These are phyloP conservation scores for Agrochola lota DNA, from an alignment of 2,888 invertebrate genomes.

Conservation along the genomic window DNA sequence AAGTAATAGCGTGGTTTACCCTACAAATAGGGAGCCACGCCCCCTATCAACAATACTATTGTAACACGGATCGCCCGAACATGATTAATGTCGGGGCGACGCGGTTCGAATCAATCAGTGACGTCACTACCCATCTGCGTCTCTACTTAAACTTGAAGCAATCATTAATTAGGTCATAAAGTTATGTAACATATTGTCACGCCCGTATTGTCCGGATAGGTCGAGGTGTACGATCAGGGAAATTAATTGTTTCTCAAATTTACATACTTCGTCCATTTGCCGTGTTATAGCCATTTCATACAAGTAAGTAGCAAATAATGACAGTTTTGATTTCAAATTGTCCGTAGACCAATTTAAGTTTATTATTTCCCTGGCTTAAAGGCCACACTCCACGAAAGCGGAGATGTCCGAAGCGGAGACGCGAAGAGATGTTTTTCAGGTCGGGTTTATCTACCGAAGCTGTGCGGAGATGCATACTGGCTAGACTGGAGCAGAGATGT, in stretches of 20 bases:
- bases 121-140: conserved; percentile 74
- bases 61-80: conserved; percentile 65
- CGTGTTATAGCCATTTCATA: no score
- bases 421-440: no score
- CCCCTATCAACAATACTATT: conserved; percentile 63
- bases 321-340: no score
- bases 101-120: conserved; percentile 80
- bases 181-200: conserved; percentile 15
- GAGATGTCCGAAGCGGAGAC: no score
- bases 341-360: no score
- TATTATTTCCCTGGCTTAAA: no score
- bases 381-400: no score
- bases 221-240: neutral
- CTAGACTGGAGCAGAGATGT: no score
- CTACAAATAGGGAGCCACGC: conserved; percentile 55
- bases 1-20: conserved; percentile 51
- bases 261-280: neutral
- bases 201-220: neutral
- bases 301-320: no score
- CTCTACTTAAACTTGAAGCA: conserved; percentile 67
- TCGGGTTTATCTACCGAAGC: no score
- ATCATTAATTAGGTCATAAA: conserved; percentile 51
- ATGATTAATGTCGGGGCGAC: conserved; percentile 78
- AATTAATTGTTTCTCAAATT: neutral
- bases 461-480: no score